Evolutionary conservation across 1,140 invertebrate genomes (phyloP), one percentile per base, ranked within the genome.

Genomic region (Trypoxylus dichotomus): DNA sequence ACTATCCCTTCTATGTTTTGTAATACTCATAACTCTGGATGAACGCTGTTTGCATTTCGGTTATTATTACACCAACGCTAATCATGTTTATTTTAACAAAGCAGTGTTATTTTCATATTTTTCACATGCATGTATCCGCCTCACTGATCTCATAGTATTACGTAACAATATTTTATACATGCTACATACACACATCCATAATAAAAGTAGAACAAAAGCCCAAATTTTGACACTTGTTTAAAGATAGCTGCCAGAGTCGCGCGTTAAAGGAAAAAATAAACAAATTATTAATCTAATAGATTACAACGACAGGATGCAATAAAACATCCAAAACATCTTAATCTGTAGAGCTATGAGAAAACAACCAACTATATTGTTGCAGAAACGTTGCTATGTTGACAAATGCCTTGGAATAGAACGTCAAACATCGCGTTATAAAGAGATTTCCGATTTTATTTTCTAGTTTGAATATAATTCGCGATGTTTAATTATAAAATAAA

Each of bases 41-140:
- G 47, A 19, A 54, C 19, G 19, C 15, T 54, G 47, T 54, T 54
- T 54, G 47, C 47, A 54, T 19, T 19, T 19, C 13, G 19, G 47
- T 54, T 54, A 19, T 54, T 54, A 54, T 54, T 54, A 54, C 47
- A n/a, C 47, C 47, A 54, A 54, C 47, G 47, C 47, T 54, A 54
- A 54, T 54, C 47, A 15, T 54, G 47, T 54, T 54, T 54, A 54
- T 54, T 54, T 54, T 54, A n/a, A 54, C 19, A 54, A 54, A 54
- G 47, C 15, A 54, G 19, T 54, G 19, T 54, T 54, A 54, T 54
- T 54, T 54, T 19, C 47, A 54, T 19, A 54, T 54, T 54, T 54
- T 54, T 54, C 47, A 54, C 47, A 54, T 21, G 47, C 19, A 19
- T 54, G 7, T 19, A 54, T 54, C 19, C 47, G 19, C 19, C 15